Conservation (phyloP, 2,113 vertebrate genomes). For the Lycocorax pyrrhopterus region DNA sequence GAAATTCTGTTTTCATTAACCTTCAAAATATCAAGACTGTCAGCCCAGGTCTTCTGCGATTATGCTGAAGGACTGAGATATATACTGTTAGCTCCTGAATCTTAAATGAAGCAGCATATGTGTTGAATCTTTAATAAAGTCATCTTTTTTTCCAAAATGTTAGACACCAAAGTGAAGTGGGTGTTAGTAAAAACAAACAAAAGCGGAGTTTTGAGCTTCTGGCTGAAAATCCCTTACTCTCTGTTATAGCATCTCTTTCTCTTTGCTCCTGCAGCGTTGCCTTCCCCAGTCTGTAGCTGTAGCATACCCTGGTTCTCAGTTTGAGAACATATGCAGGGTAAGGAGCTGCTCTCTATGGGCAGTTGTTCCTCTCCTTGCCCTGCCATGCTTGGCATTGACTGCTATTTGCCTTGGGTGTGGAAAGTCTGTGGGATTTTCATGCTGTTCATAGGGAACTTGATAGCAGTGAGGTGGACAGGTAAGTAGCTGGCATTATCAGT, state of each 20-base stretch:
- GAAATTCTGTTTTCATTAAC: conserved; percentile 59
- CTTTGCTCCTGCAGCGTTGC: neutral
- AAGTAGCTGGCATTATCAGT: neutral
- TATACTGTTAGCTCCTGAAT: conserved; percentile 48
- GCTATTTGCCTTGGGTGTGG: neutral
- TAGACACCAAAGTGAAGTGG: conserved; percentile 27
- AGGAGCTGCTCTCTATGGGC: neutral
- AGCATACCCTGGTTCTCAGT: neutral
- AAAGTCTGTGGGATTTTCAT: neutral
- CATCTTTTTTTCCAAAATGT: conserved; percentile 38
- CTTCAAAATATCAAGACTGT: conserved; percentile 51
- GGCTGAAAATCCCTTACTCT: neutral
- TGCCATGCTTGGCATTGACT: neutral
- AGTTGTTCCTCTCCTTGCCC: neutral
- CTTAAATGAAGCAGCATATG: conserved; percentile 47
- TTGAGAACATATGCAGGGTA: neutral
- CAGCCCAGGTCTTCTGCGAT: conserved; percentile 21
- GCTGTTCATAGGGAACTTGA: neutral
- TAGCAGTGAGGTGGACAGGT: neutral
- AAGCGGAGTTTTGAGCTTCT: neutral
- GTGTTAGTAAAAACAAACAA: conserved; percentile 61
- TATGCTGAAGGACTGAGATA: conserved; percentile 36
- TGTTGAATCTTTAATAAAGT: conserved; percentile 57
- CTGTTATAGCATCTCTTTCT: neutral
- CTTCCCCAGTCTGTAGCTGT: neutral